Base-by-base conservation (phyloP, 2,113 vertebrate genomes). In the Tiliqua scincoides region DNA sequence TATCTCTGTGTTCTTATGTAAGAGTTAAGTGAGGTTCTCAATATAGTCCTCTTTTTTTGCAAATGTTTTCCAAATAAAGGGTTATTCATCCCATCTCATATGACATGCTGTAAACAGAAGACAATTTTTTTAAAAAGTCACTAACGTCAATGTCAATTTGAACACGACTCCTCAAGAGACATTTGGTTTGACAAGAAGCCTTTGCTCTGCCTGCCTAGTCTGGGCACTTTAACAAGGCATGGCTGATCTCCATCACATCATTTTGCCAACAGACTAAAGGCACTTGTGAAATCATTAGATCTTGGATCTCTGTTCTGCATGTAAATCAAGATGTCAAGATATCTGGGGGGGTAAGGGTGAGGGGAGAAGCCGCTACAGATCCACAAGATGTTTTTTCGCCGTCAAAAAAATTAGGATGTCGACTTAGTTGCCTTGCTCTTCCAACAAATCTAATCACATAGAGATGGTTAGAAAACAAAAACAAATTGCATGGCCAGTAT, bases 341-440 rank as follows among this genome's bases (percentile, higher is more conserved):
- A 65, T 23, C 71, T 73, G 35, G 21, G 25, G 52, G 30, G 89
- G 89, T 87, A 65, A 91, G 91, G 87, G 86, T 82, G 91, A 88
- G 85, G 86, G 25, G 23, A 30, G 21, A 67, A 48, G 27, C 62
- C 12, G 20, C 35, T 88, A 90, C 40, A 88, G 35, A 92, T 80
- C 23, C 35, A 61, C 35, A 78, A 91, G 88, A 94, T 83, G 80
- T 91, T 93, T 91, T 89, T 82, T 77, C 0, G 2, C 87, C 90
- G 91, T 92, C 92, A 95, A 43, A 92, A 93, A 91, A 91, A 95
- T 90, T 2, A 81, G 87, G 86, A 94, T 92, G 88, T 91, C 90
- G 91, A 87, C 76, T 12, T 61, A 0, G 0, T 77, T 61, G 3
- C 85, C 70, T 79, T 86, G 21, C n/a, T 86, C 86, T 76, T 82